These are phyloP conservation scores for Antennarius maculatus DNA, from an alignment of 2,797 vertebrate genomes.

Conservation along the genomic window DNA sequence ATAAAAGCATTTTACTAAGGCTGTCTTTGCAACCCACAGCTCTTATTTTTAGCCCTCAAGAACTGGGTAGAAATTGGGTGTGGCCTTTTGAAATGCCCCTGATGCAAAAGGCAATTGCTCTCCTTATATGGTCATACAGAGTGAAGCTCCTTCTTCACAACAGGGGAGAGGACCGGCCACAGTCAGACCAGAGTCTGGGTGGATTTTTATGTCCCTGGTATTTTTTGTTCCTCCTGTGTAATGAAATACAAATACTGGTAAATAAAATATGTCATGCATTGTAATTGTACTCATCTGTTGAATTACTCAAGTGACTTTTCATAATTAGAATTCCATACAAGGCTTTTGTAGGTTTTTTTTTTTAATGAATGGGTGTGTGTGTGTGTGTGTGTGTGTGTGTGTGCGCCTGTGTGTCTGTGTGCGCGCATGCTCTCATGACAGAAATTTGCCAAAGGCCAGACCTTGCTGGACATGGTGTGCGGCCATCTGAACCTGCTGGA, in stretches of 20 bases:
- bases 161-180: constrained; percentile 27
- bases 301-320: too few species aligned
- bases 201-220: constrained; percentile 33
- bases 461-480: constrained; percentile 94
- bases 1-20: constrained; percentile 61
- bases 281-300: too few species aligned
- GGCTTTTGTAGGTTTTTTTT: too few species aligned
- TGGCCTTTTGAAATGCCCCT: constrained; percentile 57
- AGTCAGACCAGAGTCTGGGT: constrained; percentile 19
- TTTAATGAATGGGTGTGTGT: background rate
- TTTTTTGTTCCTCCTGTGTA: constrained; percentile 22
- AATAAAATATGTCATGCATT: too few species aligned
- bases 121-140: constrained; percentile 49
- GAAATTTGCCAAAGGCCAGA: constrained; percentile 94
- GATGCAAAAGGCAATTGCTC: constrained; percentile 49
- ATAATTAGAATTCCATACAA: too few species aligned
- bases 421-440: constrained; percentile 63
- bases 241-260: background rate
- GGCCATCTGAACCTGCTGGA: constrained; percentile 98
- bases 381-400: constrained; percentile 24
- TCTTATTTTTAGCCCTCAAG: constrained; percentile 53
- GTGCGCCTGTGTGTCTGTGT: constrained; percentile 3
- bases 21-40: constrained; percentile 60
- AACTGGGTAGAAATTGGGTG: constrained; percentile 65
- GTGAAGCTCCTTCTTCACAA: constrained; percentile 40